Base-by-base conservation (phyloP, 1,140 invertebrate species). In the Tribolium castaneum region DNA sequence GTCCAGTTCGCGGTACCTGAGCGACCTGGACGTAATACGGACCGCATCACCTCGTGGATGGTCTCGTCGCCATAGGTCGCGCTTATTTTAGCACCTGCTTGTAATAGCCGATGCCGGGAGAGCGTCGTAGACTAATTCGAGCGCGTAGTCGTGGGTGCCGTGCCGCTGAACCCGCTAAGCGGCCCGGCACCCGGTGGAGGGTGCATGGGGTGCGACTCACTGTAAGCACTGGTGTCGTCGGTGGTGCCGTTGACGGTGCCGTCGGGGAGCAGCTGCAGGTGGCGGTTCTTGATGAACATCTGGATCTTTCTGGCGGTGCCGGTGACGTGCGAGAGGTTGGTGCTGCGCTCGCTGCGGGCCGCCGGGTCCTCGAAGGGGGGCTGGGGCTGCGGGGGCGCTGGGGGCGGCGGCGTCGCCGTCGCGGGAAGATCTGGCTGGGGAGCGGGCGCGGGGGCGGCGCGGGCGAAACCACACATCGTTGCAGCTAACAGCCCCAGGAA, bases 241-340 rank as follows among this genome's bases (percentile, higher is more conserved):
- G 89, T 89, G 84, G 93, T 94, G 71, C 93, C 93, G 87, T 94
- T 94, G 85, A 95, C 93, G 78, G 92, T 93, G 83, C 93, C 94
- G 87, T 95, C 93, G 52, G 93, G 92, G 85, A 94, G 84, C 71
- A 95, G 89, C 87, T 95, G 94, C 78, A 95, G 89, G 85, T 93
- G 92, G 76, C 91, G 89, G 87, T 95, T 94, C 86, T 93, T 94
- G 85, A 95, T 91, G 87, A 92, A 94, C 90, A 95, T 91, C 86
- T 93, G 92, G 82, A 95, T 94, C 83, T 93, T 94, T 75, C 93
- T 89, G 14, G 91, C 91, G 16, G 91, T 90, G 82, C 93, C 93
- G 14, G 90, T 92, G 84, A 93, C 92, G 85, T 93, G 91, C 76
- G 92, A 93, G 82, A 94, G 88, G 88, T 93, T 92, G 83, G 93